These are phyloP conservation scores for Hippocampus barbouri DNA, from an alignment of 2,113 vertebrate genomes.

Conservation along the genomic window DNA sequence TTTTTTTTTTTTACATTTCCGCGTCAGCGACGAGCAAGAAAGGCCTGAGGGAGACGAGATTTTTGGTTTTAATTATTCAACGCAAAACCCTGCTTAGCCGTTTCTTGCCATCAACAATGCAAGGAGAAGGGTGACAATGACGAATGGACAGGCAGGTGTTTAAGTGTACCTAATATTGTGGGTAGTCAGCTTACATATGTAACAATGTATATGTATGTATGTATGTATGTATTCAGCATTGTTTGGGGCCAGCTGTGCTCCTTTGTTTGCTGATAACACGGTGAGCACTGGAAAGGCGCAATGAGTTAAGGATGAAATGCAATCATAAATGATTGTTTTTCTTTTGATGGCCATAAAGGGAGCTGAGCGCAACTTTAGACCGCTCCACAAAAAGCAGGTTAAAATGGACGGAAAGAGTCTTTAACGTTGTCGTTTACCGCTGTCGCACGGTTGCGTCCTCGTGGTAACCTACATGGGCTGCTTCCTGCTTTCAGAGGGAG, in stretches of 20 bases:
- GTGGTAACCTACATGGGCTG: constrained; percentile 43
- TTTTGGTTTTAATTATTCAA: constrained; percentile 42
- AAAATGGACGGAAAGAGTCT: neutral
- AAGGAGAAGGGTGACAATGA: constrained; percentile 1
- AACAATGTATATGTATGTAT: neutral
- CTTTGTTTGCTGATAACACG: constrained; percentile 13
- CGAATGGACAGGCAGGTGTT: neutral
- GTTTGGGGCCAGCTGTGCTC: neutral
- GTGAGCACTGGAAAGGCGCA: neutral
- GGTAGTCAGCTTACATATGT: neutral
- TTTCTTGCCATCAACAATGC: constrained; percentile 38
- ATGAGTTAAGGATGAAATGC: neutral
- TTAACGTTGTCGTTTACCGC: no score
- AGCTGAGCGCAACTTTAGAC: neutral
- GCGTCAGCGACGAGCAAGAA: constrained; percentile 55
- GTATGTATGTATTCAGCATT: neutral
- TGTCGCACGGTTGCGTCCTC: constrained; percentile 23
- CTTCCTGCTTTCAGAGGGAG: constrained; percentile 79
- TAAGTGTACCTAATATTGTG: neutral
- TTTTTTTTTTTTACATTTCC: constrained; percentile 58
- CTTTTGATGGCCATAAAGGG: constrained; percentile 11
- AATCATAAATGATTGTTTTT: constrained; percentile 6
- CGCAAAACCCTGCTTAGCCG: constrained; percentile 46
- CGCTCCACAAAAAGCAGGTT: neutral
- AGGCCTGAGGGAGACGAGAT: constrained; percentile 44